Base-by-base conservation (phyloP, 2,113 vertebrate genomes). In the Oreochromis niloticus region DNA sequence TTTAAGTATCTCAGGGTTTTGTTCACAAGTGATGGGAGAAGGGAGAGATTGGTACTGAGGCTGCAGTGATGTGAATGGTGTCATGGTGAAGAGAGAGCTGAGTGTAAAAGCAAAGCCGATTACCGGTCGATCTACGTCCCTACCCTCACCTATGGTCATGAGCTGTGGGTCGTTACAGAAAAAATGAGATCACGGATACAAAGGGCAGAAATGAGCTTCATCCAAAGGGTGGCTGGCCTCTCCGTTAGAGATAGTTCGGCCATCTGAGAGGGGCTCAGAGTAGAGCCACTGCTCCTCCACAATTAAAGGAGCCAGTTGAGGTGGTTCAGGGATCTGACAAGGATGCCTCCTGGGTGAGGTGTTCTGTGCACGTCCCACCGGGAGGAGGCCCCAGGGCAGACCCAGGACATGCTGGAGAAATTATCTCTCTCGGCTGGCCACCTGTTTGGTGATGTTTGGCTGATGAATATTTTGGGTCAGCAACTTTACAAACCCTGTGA, bases 331-430 rank as follows among this genome's bases (percentile, higher is more conserved):
- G 11, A 7, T 27, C 22, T 56, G 11, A 56, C 22, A 7, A 56
- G 3, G 54, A 24, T 24, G 22, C 54, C 11, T 56, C 22, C 54
- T 56, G 22, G 54, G 54, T 56, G 54, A 24, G 54, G 7, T 56
- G 54, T 56, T 56, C 22, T 0, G 1, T 56, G 54, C 54, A 24
- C 22, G 2, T 0, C 54, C 54, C 54, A 56, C 22, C 22, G 12
- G 22, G 54, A 56, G 54, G 54, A 56, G 22, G 22, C 3, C 6
- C 22, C 54, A 24, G 11, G 22, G 54, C 54, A 56, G 48, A 50
- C 48, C 48, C 16, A 50, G 54, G 54, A 56, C 54, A 56, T 0
- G 54, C 54, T 24, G 54, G 11, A 56, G 22, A 56, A 24, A 24
- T 24, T 4, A 24, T 56, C 24, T 14, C 55, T 27, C 6, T 57